These are phyloP conservation scores for Colaptes auratus DNA, from an alignment of 2,113 vertebrate species.

Conservation along the genomic window DNA sequence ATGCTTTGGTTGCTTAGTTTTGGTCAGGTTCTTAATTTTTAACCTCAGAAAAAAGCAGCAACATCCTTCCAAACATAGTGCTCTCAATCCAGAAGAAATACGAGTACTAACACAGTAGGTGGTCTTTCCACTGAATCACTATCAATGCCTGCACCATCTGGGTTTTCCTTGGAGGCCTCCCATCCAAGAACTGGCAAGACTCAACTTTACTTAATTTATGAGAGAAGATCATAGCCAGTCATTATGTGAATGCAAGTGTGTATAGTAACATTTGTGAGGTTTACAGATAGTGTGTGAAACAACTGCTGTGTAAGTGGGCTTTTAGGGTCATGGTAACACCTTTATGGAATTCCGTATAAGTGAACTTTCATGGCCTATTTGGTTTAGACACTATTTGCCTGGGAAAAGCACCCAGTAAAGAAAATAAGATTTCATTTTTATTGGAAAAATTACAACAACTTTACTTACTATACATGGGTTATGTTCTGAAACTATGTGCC, in stretches of 20 bases:
- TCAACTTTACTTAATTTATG: conserved; percentile 66
- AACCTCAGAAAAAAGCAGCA: neutral
- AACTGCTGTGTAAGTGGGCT: neutral
- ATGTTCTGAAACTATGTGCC: neutral
- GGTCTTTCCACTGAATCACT: conserved; percentile 57
- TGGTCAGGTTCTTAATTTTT: conserved; percentile 25
- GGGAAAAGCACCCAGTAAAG: neutral
- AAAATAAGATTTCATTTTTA: neutral
- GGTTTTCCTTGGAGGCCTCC: conserved; percentile 63
- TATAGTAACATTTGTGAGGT: neutral
- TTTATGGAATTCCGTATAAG: neutral
- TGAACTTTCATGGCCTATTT: neutral
- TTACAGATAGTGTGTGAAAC: conserved; percentile 9
- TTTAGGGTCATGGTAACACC: conserved; percentile 2
- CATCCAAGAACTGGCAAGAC: conserved; percentile 61
- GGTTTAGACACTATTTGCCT: neutral
- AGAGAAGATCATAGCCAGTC: conserved; percentile 52
- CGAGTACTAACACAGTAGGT: conserved; percentile 64
- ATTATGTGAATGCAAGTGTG: neutral
- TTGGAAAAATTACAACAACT: neutral
- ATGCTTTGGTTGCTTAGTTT: neutral
- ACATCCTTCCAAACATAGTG: neutral
- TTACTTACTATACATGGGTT: neutral
- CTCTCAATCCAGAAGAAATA: conserved; percentile 44
- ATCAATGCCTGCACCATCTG: conserved; percentile 70